Conservation (phyloP, 2,888 invertebrate species). For the Cryptus viduatorius region DNA sequence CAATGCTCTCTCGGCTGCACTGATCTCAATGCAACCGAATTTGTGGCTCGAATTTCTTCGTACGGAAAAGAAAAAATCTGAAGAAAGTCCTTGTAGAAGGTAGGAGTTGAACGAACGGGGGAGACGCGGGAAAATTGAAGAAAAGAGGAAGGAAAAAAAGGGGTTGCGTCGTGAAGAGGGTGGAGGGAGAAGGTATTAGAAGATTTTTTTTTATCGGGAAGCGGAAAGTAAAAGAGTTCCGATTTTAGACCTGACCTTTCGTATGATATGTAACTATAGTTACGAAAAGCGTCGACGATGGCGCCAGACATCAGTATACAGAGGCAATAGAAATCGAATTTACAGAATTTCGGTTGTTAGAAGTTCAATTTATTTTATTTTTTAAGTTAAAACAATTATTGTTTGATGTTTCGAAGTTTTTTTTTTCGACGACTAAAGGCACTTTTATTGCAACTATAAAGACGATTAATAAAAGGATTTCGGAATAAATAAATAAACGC, state of each 20-base stretch:
- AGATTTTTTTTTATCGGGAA: background rate
- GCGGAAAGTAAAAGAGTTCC: background rate
- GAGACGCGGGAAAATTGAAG: constrained; percentile 14
- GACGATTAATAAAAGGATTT: too few relatives aligned
- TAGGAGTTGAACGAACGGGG: background rate
- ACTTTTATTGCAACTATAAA: too few relatives aligned
- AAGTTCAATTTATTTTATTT: background rate
- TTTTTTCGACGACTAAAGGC: background rate
- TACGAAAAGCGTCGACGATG: constrained; percentile 11
- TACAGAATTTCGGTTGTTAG: too few relatives aligned
- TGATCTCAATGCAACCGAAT: constrained; percentile 71
- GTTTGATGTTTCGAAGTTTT: background rate
- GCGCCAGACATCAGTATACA: background rate
- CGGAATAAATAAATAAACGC: too few relatives aligned
- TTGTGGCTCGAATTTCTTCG: constrained; percentile 76
- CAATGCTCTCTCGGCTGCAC: constrained; percentile 74
- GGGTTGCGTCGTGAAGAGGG: constrained; percentile 1
- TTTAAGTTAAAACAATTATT: background rate
- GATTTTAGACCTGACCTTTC: constrained; percentile 2
- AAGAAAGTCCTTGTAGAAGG: background rate
- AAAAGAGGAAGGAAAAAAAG: constrained; percentile 29
- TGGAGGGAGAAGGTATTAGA: constrained; percentile 10
- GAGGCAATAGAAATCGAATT: background rate
- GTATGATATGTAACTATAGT: background rate
- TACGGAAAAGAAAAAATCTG: constrained; percentile 51